Base-by-base conservation (phyloP, 2,797 vertebrate genomes). In the Myoxocephalus aenaeus region DNA sequence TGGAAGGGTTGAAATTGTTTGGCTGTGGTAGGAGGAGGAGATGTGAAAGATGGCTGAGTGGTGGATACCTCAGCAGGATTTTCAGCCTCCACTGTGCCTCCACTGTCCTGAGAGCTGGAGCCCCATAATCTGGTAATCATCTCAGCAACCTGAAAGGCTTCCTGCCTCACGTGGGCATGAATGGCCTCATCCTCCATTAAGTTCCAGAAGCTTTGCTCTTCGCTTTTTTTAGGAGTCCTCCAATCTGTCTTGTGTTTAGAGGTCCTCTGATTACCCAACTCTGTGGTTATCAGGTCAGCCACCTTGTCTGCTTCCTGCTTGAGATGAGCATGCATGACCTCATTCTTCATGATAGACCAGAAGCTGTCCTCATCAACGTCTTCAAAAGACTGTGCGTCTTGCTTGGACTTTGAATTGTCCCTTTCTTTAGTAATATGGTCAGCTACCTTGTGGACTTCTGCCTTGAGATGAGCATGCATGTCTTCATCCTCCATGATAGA, bases 131-230 rank as follows among this genome's bases (percentile, higher is more conserved):
- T 70, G 59, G 53, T 3, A 34, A 65, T 62, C 51, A 69, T 74
- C 34, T 70, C 34, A 70, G 66, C 42, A 32, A 75, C 53, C 51
- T 68, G 46, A 36, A 62, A 68, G 22, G 77, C 27, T 44, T 70
- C 65, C 59, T 59, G 65, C 20, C 34, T 68, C 64, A 42, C 50
- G 57, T 63, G 25, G 27, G 58, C 68, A 34, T 57, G 59, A 29
- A 64, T 42, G 29, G 18, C 44, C 13, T 61, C 18, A n/a, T 61
- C 46, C n/a, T 53, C 46, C 36, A 44, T 70, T 44, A 70, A 40
- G 29, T 12, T 58, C 66, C 27, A 42, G n/a, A 71, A 13, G 48
- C 36, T 63, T 59, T 62, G n/a, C 11, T 27, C 22, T 9, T 6
- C 9, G 18, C 4, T 11, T 46, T 65, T 34, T 51, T 20, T 15